A percentile compares a stretch with the other conserved stretches of the same genome.
Evolutionary conservation across 2,888 invertebrate species (phyloP).

Genomic region (Priocnemis perturbator): DNA sequence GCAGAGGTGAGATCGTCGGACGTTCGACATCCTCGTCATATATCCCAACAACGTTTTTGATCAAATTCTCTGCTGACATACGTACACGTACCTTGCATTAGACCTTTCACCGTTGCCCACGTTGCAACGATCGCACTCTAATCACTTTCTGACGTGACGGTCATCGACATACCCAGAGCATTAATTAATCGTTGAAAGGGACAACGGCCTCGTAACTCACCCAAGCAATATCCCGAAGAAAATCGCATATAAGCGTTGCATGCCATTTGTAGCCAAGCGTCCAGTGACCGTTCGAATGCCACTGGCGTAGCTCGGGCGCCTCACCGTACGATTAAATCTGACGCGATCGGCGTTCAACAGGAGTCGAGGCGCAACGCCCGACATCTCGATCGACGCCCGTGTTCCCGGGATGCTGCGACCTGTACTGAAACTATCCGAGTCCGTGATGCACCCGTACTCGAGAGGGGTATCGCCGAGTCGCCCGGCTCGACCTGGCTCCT

Average conservation of each 20-base stretch:
- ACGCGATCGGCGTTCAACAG: conserved; percentile 43
- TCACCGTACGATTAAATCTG: background rate
- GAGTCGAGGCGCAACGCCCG: conserved; percentile 68
- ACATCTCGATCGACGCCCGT: conserved; percentile 66
- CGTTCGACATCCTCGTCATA: background rate
- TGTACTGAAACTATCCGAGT: conserved; percentile 65
- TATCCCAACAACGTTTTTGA: conserved; percentile 4
- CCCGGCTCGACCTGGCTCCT: conserved; percentile 59
- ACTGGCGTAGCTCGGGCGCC: background rate
- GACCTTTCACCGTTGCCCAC: too few species aligned
- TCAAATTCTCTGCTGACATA: too few species aligned
- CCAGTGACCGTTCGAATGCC: background rate
- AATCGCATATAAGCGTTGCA: too few species aligned
- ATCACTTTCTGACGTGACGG: too few species aligned
- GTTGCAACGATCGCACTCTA: too few species aligned
- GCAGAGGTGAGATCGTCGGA: conserved; percentile 62
- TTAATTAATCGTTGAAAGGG: too few species aligned
- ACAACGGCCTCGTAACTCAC: too few species aligned
- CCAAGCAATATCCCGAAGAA: too few species aligned
- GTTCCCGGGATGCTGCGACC: conserved; percentile 61
- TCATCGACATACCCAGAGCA: too few species aligned
- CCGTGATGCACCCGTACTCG: conserved; percentile 67
- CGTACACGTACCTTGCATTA: too few species aligned
- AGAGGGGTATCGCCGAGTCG: conserved; percentile 68
- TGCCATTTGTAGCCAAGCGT: background rate